Evolutionary conservation across 2,888 invertebrate genomes (phyloP), one percentile per base, ranked within the genome.

Genomic region (Ptycholaimellus sp.): DNA sequence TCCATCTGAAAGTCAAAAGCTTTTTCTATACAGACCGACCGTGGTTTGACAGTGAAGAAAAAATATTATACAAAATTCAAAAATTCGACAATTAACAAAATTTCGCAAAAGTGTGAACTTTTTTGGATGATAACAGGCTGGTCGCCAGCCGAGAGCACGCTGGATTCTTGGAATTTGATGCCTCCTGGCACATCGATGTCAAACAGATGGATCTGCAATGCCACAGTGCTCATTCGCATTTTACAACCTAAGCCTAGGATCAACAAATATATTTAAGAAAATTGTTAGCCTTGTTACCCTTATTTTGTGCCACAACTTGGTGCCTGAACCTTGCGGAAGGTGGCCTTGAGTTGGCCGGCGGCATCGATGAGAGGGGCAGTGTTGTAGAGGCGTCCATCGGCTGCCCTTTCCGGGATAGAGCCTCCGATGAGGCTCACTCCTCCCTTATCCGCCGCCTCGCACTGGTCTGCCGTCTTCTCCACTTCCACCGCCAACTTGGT

Each of bases 111-210:
- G 68, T 72, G 74, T 73, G 36, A 82, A 61, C n/a, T 3, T 69
- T 59, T 51, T n/a, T n/a, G n/a, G n/a, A n/a, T n/a, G n/a, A n/a
- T n/a, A n/a, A n/a, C n/a, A n/a, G n/a, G n/a, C n/a, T 73, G n/a
- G n/a, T n/a, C 66, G 0, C 87, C 90, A 1, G 78, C 66, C 17
- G 70, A 68, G 2, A 90, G 61, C 0, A 73, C 72, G 39, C 81
- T 77, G 0, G 85, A 87, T 59, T 90, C 90, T 52, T 77, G 76
- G 57, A 90, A 87, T 1, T 72, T 73, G n/a, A 87, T 77, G 54
- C 78, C 76, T 30, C 75, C 77, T 35, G 83, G 82, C 36, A 93
- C 76, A 58, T 87, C 78, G 49, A 93, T 85, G 61, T 93, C 87
- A 61, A 90, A 90, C 33, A 90, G 67, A 61, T 90, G 90, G 58